Percentiles rank a stretch among this genome's conserved stretches.
phyloP scores from a whole-genome alignment of 2,888 invertebrate genomes.

The Orthonychiurus folsomi region DNA sequence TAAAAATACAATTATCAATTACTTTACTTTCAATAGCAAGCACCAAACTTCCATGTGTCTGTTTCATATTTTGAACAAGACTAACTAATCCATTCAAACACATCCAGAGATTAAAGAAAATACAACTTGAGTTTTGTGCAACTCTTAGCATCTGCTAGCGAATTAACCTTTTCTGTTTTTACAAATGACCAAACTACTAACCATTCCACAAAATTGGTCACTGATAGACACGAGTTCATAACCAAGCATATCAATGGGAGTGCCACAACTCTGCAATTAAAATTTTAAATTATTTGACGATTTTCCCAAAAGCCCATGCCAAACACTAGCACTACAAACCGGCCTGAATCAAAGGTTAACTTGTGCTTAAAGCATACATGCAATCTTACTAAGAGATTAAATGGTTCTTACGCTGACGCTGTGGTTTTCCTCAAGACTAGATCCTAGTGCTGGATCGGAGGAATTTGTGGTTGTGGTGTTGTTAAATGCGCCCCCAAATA shows the following conservation, averaged over 20 bases:
- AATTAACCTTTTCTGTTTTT: background rate
- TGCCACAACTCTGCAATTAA: background rate
- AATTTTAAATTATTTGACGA: background rate
- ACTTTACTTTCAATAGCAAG: too few relatives aligned
- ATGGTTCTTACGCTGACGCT: slow-evolving; percentile 19
- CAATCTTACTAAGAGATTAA: too few relatives aligned
- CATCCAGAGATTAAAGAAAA: too few relatives aligned
- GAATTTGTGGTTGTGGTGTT: slow-evolving; percentile 2
- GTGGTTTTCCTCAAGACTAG: slow-evolving; percentile 23
- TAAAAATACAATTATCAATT: background rate
- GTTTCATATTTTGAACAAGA: too few relatives aligned
- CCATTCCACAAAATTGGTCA: slow-evolving; percentile 21
- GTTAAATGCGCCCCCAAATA: background rate
- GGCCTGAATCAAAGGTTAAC: too few relatives aligned
- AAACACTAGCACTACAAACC: too few relatives aligned
- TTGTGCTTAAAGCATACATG: too few relatives aligned
- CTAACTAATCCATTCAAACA: too few relatives aligned
- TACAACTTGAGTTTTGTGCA: background rate
- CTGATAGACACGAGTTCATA: slow-evolving; percentile 8
- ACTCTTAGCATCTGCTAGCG: background rate
- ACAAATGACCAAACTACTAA: slow-evolving; percentile 5
- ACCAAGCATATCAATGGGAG: background rate
- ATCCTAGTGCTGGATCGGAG: slow-evolving; percentile 9
- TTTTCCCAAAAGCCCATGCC: too few relatives aligned
- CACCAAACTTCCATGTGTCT: too few relatives aligned